These are phyloP conservation scores for Ramazzottius varieornatus DNA, from an alignment of 2,888 invertebrate species.

Conservation along the genomic window DNA sequence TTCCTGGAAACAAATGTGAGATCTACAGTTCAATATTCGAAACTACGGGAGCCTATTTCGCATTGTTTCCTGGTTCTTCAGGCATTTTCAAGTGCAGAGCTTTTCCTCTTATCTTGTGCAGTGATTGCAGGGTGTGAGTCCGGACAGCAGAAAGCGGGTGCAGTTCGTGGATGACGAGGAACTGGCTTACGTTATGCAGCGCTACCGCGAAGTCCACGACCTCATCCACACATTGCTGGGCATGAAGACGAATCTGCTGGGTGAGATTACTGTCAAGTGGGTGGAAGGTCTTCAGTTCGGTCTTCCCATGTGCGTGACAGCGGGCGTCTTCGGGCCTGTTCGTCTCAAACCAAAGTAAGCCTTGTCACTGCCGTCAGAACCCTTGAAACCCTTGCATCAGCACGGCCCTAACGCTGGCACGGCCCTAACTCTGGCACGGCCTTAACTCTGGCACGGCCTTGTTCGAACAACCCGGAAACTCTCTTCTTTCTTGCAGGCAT, in stretches of 20 bases:
- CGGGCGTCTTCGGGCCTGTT: conserved; percentile 67
- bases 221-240: conserved; percentile 63
- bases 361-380: not conserved
- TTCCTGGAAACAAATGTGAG: conserved; percentile 51
- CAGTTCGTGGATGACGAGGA: conserved; percentile 68
- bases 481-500: conserved; percentile 33
- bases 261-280: conserved; percentile 86
- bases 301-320: conserved; percentile 80
- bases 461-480: conserved; percentile 5
- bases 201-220: conserved; percentile 91
- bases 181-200: conserved; percentile 78
- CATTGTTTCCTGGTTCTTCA: too few species aligned
- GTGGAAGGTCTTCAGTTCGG: conserved; percentile 81
- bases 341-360: conserved; percentile 51
- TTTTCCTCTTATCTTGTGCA: too few species aligned
- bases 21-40: too few species aligned
- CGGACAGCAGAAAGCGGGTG: conserved; percentile 65
- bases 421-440: not conserved
- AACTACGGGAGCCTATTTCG: too few species aligned
- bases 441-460: not conserved
- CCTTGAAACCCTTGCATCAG: not conserved
- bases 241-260: conserved; percentile 79
- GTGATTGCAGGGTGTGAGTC: conserved; percentile 52
- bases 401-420: not conserved
- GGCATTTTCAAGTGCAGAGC: too few species aligned